A percentile compares a stretch with the other conserved stretches of the same genome.
Evolutionary conservation across 2,113 vertebrate species (phyloP).

Genomic region (Nothoprocta pentlandii): DNA sequence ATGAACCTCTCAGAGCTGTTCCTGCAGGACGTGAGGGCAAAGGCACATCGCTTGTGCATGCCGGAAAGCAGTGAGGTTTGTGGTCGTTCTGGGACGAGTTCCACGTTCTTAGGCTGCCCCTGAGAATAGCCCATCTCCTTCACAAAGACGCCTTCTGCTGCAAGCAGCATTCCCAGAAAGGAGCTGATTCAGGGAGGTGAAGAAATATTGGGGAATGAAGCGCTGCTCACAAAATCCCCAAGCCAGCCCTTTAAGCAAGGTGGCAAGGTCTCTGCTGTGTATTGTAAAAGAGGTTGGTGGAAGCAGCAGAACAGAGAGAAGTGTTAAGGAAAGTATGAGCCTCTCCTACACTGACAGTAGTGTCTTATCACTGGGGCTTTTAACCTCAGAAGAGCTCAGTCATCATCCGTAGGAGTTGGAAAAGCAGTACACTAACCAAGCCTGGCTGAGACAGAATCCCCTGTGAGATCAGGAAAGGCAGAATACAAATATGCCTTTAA

Average conservation of each 20-base stretch:
- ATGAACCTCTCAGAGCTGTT: not conserved
- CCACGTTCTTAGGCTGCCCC: not conserved
- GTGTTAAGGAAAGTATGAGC: fast-evolving
- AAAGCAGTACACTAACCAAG: not conserved
- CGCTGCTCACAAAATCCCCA: not conserved
- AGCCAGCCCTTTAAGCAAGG: not conserved
- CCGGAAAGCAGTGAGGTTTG: not conserved
- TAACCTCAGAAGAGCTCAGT: not conserved
- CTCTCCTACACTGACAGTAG: fast-evolving
- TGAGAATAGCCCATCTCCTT: not conserved
- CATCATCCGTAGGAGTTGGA: not conserved
- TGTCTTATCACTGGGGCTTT: not conserved
- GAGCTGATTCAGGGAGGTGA: not conserved
- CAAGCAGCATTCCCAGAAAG: not conserved
- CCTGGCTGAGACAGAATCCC: not conserved
- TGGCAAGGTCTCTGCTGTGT: not conserved
- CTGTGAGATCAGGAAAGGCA: not conserved
- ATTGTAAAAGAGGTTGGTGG: not conserved
- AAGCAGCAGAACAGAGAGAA: not conserved
- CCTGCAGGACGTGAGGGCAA: not conserved
- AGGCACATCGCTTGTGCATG: fast-evolving
- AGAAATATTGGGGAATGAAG: not conserved
- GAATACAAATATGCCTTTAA: not conserved
- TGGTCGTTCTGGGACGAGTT: not conserved
- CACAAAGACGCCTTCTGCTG: not conserved